Evolutionary conservation across 1,140 invertebrate genomes (phyloP).

Genomic region (Saxidomus purpurata): DNA sequence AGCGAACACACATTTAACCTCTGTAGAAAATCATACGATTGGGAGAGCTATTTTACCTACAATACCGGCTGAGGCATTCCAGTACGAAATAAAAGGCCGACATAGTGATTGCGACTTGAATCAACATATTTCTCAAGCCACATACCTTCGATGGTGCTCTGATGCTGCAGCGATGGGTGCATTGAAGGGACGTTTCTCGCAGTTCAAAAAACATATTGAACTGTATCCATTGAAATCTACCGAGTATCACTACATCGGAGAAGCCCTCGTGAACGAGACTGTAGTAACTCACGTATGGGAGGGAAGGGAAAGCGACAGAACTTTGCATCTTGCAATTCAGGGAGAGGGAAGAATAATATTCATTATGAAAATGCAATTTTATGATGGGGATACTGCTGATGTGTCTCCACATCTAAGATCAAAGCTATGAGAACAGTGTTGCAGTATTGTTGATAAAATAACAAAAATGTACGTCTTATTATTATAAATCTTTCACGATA

Average conservation of each 20-base stretch:
- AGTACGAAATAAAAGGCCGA: background rate
- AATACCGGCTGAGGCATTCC: conserved; percentile 18
- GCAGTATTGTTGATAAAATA: no score
- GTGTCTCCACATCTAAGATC: background rate
- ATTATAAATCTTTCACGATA: no score
- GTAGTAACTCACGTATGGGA: conserved; percentile 17
- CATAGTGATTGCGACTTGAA: conserved; percentile 43
- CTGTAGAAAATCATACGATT: conserved; percentile 23
- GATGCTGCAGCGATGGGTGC: background rate
- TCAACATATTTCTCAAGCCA: conserved; percentile 21
- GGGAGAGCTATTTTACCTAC: background rate
- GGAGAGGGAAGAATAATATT: conserved; percentile 26
- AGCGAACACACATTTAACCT: background rate
- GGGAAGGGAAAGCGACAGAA: background rate
- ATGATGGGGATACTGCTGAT: background rate
- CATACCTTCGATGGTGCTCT: conserved; percentile 31
- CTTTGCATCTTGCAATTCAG: background rate
- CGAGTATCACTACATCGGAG: conserved; percentile 33
- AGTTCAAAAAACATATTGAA: conserved; percentile 22
- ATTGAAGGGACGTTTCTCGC: background rate
- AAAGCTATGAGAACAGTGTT: background rate
- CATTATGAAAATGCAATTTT: conserved; percentile 28
- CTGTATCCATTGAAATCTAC: background rate
- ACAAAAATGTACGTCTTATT: no score
- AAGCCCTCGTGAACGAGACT: conserved; percentile 6